Percentiles rank a stretch among this genome's conserved stretches.
These are phyloP conservation scores for Acanthurus lineatus DNA, from an alignment of 2,797 vertebrate species.

Conservation along the genomic window DNA sequence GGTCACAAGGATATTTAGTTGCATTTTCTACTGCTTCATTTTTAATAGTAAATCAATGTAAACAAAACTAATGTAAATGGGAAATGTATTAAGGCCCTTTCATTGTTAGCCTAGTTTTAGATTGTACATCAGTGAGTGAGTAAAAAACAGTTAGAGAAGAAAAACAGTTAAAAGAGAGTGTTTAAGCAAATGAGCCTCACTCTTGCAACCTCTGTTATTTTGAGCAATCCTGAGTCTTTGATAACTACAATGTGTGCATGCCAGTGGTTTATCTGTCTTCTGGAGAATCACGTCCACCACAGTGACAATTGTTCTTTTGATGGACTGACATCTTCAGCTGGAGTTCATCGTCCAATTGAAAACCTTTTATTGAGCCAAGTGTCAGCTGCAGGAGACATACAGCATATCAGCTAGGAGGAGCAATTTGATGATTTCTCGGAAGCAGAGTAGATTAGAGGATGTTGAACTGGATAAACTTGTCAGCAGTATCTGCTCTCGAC, in stretches of 20 bases:
- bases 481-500: conserved; percentile 44
- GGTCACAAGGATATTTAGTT: neutral
- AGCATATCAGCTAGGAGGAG: conserved; percentile 1
- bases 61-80: too few relatives aligned
- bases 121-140: conserved; percentile 18
- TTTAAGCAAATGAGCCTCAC: neutral
- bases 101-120: conserved; percentile 1
- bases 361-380: conserved; percentile 36
- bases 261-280: conserved; percentile 38
- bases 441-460: conserved; percentile 54
- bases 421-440: conserved; percentile 43
- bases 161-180: neutral
- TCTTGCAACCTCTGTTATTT: conserved; percentile 53
- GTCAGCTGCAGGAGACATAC: conserved; percentile 11
- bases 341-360: conserved; percentile 37
- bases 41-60: conserved; percentile 2
- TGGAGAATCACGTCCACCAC: neutral
- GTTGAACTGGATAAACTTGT: conserved; percentile 55
- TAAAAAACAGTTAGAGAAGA: conserved; percentile 23
- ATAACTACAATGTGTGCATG: conserved; percentile 38
- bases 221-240: conserved; percentile 48
- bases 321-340: conserved; percentile 37
- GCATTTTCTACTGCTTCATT: neutral
- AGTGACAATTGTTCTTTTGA: conserved; percentile 38
- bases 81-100: neutral